Evolutionary conservation across 2,888 invertebrate genomes (phyloP).

Genomic region (Rhyacophila evoluta): DNA sequence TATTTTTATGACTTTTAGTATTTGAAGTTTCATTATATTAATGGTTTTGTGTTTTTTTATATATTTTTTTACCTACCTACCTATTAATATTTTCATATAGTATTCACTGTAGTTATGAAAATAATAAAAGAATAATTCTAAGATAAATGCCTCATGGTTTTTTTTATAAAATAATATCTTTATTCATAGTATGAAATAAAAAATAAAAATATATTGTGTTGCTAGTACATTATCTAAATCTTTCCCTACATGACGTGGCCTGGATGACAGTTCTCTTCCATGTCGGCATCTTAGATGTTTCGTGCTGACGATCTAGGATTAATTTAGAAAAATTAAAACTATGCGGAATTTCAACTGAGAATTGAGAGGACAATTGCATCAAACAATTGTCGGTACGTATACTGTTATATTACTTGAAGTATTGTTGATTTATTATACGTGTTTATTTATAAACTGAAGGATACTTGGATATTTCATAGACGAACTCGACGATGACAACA

Average conservation of each 20-base stretch:
- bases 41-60: no score
- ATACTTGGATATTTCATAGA: neutral
- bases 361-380: neutral
- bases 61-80: conserved; percentile 30
- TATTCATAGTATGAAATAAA: no score
- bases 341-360: neutral
- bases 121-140: no score
- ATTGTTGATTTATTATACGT: neutral
- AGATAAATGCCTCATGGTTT: no score
- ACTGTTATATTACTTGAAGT: neutral
- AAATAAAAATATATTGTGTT: conserved; percentile 23
- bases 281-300: conserved; percentile 12
- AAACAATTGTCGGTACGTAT: conserved; percentile 7
- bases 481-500: conserved; percentile 76
- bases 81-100: neutral
- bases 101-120: no score
- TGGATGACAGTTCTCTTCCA: conserved; percentile 60
- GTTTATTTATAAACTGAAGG: neutral
- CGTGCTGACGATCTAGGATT: neutral
- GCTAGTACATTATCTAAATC: neutral
- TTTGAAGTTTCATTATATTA: no score
- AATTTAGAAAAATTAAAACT: neutral
- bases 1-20: no score
- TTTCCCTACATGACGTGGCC: conserved; percentile 67
- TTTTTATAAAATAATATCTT: no score